A percentile compares a stretch with the other conserved stretches of the same genome.
Evolutionary conservation across 2,797 vertebrate genomes (phyloP).

Genomic region (Melanotaenia parkinsoni): DNA sequence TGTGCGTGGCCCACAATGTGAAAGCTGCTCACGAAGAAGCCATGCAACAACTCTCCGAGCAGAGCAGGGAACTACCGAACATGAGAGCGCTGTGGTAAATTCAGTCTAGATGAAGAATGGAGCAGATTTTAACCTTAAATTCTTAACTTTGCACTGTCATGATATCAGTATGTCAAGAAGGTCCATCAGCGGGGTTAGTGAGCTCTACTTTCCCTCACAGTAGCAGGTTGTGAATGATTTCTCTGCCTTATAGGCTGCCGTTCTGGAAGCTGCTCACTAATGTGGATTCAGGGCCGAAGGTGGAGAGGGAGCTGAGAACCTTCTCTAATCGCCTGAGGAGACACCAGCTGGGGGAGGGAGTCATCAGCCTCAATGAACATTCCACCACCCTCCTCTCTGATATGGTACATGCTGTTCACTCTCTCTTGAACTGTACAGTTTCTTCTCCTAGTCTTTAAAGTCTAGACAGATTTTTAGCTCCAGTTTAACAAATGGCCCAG

Average conservation of each 20-base stretch:
- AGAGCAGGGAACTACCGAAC: constrained; percentile 79
- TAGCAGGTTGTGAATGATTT: constrained; percentile 1
- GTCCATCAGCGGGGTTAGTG: not conserved
- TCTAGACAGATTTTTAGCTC: not conserved
- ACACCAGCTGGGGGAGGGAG: constrained; percentile 85
- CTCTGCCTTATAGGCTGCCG: constrained; percentile 76
- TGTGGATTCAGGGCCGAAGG: constrained; percentile 82
- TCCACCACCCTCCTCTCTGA: constrained; percentile 87
- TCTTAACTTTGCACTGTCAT: constrained; percentile 6
- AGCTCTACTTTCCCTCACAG: constrained; percentile 3
- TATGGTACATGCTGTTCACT: constrained; percentile 71
- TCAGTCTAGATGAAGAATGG: constrained; percentile 23
- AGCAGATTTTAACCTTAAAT: not conserved
- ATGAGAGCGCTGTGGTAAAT: constrained; percentile 83
- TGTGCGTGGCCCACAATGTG: constrained; percentile 85
- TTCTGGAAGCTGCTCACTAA: constrained; percentile 85
- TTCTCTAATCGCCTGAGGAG: constrained; percentile 87
- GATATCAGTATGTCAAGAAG: not conserved
- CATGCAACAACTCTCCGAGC: constrained; percentile 64
- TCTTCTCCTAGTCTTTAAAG: not conserved
- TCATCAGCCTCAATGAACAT: constrained; percentile 89
- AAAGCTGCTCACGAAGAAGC: constrained; percentile 80
- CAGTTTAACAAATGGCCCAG: not conserved
- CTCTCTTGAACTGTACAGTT: not conserved
- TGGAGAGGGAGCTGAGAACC: constrained; percentile 87